Conservation (phyloP, 2,888 invertebrate genomes). For the Thecocarcelia acutangulata region DNA sequence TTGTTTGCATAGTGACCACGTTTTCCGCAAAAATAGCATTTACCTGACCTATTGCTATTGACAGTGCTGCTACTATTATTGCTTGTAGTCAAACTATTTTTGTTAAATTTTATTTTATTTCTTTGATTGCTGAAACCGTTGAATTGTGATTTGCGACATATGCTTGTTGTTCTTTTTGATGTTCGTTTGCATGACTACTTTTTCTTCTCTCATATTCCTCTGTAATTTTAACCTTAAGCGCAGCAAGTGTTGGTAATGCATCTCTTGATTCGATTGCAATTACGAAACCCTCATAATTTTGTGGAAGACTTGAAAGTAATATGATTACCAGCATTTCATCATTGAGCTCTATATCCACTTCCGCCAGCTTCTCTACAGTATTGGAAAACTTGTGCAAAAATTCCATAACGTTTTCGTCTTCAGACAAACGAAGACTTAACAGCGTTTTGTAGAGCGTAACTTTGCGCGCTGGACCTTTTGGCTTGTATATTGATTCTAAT, state of each 20-base stretch:
- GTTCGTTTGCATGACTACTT: background rate
- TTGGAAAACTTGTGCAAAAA: too few species aligned
- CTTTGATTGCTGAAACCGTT: background rate
- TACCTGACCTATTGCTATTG: background rate
- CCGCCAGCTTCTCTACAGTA: too few species aligned
- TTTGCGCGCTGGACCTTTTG: too few species aligned
- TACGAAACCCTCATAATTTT: background rate
- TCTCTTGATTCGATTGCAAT: conserved; percentile 1
- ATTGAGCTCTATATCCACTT: too few species aligned
- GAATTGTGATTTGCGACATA: too few species aligned
- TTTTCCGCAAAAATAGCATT: background rate
- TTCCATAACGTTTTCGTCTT: too few species aligned
- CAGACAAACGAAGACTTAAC: too few species aligned
- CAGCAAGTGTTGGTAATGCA: background rate
- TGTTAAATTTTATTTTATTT: background rate
- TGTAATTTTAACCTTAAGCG: background rate
- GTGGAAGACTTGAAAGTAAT: background rate
- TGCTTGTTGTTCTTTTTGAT: background rate
- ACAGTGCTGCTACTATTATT: background rate
- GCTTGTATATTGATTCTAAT: too few species aligned
- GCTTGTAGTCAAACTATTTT: background rate
- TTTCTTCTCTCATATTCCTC: background rate
- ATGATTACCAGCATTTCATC: too few species aligned
- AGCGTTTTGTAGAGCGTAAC: too few species aligned
- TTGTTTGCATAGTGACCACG: background rate